These are phyloP conservation scores for Brenthis daphne DNA, from an alignment of 2,888 invertebrate species.

Conservation along the genomic window DNA sequence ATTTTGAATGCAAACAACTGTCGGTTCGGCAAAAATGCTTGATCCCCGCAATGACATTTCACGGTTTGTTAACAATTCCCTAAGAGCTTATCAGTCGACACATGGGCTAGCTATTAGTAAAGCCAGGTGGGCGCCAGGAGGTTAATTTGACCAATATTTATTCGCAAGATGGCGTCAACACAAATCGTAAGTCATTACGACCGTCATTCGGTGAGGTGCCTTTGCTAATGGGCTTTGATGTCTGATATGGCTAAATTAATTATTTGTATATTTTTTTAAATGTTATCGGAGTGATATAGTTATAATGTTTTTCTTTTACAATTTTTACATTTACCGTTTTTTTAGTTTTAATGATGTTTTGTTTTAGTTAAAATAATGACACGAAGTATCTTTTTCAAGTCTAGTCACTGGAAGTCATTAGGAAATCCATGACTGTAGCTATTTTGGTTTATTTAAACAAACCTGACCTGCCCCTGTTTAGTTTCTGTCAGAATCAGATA, in stretches of 20 bases:
- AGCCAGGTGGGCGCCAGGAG: slow-evolving; percentile 67
- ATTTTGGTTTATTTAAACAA: slow-evolving; percentile 17
- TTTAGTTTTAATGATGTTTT: not conserved
- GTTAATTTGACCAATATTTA: slow-evolving; percentile 79
- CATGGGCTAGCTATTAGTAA: slow-evolving; percentile 57
- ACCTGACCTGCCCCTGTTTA: slow-evolving; percentile 17
- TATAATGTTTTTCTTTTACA: not conserved
- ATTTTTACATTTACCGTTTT: slow-evolving; percentile 1
- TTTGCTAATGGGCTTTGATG: slow-evolving; percentile 56
- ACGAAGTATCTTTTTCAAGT: not conserved
- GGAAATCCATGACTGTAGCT: slow-evolving; percentile 10
- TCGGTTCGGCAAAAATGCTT: slow-evolving; percentile 47
- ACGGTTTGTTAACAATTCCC: slow-evolving; percentile 53
- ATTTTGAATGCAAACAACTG: slow-evolving; percentile 31
- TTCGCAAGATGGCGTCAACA: slow-evolving; percentile 72
- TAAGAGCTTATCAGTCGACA: slow-evolving; percentile 55
- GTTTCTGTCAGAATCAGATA: slow-evolving; percentile 17
- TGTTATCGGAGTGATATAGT: not conserved
- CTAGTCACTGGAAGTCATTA: slow-evolving; percentile 14
- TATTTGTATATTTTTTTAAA: slow-evolving; percentile 7
- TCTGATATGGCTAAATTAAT: slow-evolving; percentile 36
- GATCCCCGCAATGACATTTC: slow-evolving; percentile 65
- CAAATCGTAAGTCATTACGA: slow-evolving; percentile 68
- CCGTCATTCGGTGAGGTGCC: slow-evolving; percentile 72
- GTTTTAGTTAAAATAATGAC: not conserved